Conservation (phyloP, 1,140 invertebrate species). For the Probaryconus sp. region DNA sequence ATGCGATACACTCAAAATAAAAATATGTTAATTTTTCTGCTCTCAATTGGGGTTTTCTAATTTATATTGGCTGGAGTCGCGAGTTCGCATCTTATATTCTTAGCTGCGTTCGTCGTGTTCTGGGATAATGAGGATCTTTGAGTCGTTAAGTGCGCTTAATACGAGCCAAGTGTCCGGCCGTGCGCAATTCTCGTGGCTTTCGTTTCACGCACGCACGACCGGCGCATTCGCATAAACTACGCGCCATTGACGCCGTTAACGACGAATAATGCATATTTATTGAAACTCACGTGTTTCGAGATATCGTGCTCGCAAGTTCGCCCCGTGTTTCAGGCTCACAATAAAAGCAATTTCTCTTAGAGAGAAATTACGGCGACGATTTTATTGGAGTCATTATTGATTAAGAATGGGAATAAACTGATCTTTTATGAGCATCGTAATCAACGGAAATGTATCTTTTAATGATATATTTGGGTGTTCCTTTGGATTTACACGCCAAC, state of each 20-base stretch:
- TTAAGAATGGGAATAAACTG: conserved; percentile 29
- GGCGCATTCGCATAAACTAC: conserved; percentile 48
- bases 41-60: conserved; percentile 55
- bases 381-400: conserved; percentile 41
- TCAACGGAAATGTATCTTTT: conserved; percentile 21
- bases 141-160: conserved; percentile 51
- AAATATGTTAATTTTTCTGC: too few relatives aligned
- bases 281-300: conserved; percentile 38
- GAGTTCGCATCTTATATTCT: conserved; percentile 3
- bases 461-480: conserved; percentile 45
- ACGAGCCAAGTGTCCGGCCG: conserved; percentile 42
- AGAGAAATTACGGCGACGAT: conserved; percentile 39
- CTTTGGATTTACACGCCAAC: too few relatives aligned
- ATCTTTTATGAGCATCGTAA: conserved; percentile 46
- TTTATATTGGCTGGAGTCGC: conserved; percentile 27
- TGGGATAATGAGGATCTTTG: conserved; percentile 54
- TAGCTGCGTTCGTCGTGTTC: conserved; percentile 26
- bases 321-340: conserved; percentile 13
- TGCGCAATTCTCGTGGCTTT: conserved; percentile 45
- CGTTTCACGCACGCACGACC: conserved; percentile 56
- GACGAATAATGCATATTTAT: conserved; percentile 53
- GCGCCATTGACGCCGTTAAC: conserved; percentile 48
- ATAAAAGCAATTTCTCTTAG: conserved; percentile 33
- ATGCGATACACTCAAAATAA: too few relatives aligned
- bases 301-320: conserved; percentile 29